These are phyloP conservation scores for Rhinophrynus dorsalis DNA, from an alignment of 2,797 vertebrate species.

Conservation along the genomic window DNA sequence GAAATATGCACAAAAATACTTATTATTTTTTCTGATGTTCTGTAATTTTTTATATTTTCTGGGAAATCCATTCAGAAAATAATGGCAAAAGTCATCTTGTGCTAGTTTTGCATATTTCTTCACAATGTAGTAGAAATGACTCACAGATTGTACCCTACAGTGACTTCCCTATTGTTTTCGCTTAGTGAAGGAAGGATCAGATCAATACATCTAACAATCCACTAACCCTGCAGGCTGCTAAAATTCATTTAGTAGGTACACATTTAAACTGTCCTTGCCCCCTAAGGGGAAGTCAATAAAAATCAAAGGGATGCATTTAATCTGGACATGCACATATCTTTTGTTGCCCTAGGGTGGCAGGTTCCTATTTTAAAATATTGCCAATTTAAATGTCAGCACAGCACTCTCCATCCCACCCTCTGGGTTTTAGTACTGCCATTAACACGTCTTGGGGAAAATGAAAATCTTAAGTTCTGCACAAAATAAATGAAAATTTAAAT, in stretches of 20 bases:
- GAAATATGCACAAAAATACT: no score
- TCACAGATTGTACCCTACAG: conserved; percentile 8
- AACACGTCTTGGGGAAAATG: conserved; percentile 52
- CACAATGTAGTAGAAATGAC: conserved; percentile 15
- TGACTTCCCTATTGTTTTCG: conserved; percentile 12
- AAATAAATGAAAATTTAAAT: conserved; percentile 50
- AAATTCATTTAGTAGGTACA: conserved; percentile 55
- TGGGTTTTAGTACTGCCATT: conserved; percentile 47
- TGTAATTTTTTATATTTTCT: background rate
- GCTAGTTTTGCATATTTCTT: background rate
- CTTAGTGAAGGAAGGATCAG: background rate
- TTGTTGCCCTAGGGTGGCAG: conserved; percentile 53
- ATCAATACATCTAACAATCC: conserved; percentile 44
- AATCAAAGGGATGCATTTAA: conserved; percentile 56
- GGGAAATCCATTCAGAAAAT: background rate
- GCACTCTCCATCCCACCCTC: conserved; percentile 53
- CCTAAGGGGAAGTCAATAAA: conserved; percentile 55
- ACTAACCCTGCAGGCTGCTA: conserved; percentile 49
- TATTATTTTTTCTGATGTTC: no score
- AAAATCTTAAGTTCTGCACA: conserved; percentile 39
- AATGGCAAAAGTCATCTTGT: background rate
- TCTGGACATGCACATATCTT: conserved; percentile 52
- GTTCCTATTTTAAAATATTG: conserved; percentile 54
- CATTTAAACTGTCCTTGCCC: conserved; percentile 56
- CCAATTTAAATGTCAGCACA: conserved; percentile 56